Conservation (phyloP, 2,888 invertebrate genomes). For the Epirrhoe alternata region DNA sequence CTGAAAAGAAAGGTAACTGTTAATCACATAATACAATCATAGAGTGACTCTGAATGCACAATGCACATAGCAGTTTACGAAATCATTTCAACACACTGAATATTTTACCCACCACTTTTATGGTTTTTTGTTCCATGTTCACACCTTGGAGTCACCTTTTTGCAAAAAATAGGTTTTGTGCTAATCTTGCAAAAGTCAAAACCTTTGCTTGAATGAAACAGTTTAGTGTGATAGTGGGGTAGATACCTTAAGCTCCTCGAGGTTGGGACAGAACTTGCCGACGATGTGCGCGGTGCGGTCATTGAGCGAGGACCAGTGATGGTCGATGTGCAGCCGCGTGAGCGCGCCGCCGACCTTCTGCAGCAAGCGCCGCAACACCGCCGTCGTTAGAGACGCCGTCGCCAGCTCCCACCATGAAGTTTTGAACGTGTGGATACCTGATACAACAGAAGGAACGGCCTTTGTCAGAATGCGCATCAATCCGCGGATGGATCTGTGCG, state of each 20-base stretch:
- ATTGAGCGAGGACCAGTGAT: slow-evolving; percentile 75
- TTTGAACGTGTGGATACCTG: slow-evolving; percentile 72
- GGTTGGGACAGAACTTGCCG: slow-evolving; percentile 84
- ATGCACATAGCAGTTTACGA: too few relatives aligned
- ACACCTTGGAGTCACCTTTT: too few relatives aligned
- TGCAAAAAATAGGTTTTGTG: too few relatives aligned
- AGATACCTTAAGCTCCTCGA: slow-evolving; percentile 78
- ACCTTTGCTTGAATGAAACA: not conserved
- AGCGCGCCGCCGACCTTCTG: slow-evolving; percentile 78
- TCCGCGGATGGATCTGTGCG: too few relatives aligned
- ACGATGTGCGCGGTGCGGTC: slow-evolving; percentile 83
- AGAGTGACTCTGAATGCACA: too few relatives aligned
- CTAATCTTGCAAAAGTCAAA: too few relatives aligned
- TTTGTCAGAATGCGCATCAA: too few relatives aligned
- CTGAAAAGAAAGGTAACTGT: slow-evolving; percentile 53
- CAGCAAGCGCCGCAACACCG: slow-evolving; percentile 80
- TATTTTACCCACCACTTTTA: too few relatives aligned
- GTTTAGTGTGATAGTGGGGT: not conserved
- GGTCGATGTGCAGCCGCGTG: slow-evolving; percentile 79
- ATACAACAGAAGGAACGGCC: not conserved
- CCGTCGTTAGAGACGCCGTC: slow-evolving; percentile 70
- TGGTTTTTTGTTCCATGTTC: too few relatives aligned
- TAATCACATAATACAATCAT: too few relatives aligned
- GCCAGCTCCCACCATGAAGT: slow-evolving; percentile 75
- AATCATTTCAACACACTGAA: too few relatives aligned